Percentiles rank a stretch among this genome's conserved stretches.
Conservation (phyloP, 2,888 invertebrate species). For the Listrodromus nycthemerus region DNA sequence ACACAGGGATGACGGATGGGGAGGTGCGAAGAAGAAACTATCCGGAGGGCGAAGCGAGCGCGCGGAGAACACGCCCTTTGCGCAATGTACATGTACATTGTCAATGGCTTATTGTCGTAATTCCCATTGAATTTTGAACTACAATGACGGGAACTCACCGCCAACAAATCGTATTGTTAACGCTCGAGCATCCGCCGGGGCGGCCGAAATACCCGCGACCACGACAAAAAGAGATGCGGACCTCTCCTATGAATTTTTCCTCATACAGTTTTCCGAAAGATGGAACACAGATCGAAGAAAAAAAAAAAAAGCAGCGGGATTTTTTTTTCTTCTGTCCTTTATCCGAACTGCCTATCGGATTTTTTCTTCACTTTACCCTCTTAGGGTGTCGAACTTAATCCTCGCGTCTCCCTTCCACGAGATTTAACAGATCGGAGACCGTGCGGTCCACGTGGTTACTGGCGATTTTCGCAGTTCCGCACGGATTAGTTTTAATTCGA, state of each 20-base stretch:
- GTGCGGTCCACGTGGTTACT: not conserved
- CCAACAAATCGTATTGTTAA: constrained; percentile 78
- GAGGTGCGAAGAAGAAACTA: constrained; percentile 30
- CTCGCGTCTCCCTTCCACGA: constrained; percentile 52
- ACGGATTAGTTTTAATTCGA: constrained; percentile 46
- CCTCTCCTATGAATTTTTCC: constrained; percentile 14
- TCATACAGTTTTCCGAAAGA: not conserved
- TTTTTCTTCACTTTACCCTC: not conserved
- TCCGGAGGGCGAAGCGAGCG: constrained; percentile 22
- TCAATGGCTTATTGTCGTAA: constrained; percentile 82
- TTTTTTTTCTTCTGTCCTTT: not conserved
- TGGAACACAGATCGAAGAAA: not conserved
- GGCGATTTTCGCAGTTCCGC: constrained; percentile 43
- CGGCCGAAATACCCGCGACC: not conserved
- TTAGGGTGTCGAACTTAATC: constrained; percentile 49
- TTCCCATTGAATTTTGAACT: constrained; percentile 79
- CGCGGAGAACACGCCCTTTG: constrained; percentile 71
- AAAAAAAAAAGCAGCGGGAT: not conserved
- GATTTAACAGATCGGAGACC: constrained; percentile 57
- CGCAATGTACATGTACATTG: constrained; percentile 77
- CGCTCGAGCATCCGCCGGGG: constrained; percentile 69
- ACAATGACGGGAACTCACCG: constrained; percentile 73
- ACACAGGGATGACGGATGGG: constrained; percentile 40
- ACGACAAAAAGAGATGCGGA: constrained; percentile 1
- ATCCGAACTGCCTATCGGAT: constrained; percentile 7